Percentiles rank a stretch among this genome's conserved stretches.
These are phyloP conservation scores for Eonycteris spelaea DNA, from an alignment of 2,113 vertebrate species.

Conservation along the genomic window DNA sequence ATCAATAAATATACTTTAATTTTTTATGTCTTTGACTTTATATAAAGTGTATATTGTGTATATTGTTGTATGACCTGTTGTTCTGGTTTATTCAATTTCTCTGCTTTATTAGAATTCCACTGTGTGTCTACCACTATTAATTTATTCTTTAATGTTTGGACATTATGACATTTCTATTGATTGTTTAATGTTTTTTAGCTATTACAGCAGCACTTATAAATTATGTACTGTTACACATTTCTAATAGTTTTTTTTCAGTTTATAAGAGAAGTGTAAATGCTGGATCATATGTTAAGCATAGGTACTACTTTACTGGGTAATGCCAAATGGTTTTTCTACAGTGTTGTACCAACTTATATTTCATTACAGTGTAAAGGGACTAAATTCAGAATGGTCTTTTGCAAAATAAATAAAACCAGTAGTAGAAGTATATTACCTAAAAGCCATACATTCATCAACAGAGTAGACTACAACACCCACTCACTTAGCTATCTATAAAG, in stretches of 20 bases:
- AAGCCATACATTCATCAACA: background rate
- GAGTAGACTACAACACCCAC: background rate
- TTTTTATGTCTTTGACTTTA: background rate
- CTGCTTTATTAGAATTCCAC: background rate
- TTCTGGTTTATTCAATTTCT: background rate
- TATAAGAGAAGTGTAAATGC: slow-evolving; percentile 14
- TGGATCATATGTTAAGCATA: background rate
- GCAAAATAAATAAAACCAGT: background rate
- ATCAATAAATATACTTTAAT: background rate
- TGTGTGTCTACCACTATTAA: background rate
- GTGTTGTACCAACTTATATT: background rate
- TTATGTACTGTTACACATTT: background rate
- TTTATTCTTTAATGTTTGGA: background rate
- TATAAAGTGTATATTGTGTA: background rate
- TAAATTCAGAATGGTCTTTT: background rate
- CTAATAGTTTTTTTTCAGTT: background rate
- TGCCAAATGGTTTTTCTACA: background rate
- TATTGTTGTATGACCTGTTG: background rate
- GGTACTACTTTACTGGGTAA: background rate
- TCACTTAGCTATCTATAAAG: background rate
- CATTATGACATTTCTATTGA: background rate
- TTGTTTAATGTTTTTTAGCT: background rate
- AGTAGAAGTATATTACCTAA: background rate
- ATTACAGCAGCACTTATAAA: background rate
- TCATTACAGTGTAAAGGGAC: background rate